Evolutionary conservation across 2,113 vertebrate genomes (phyloP).

Genomic region (Reinhardtius hippoglossoides): DNA sequence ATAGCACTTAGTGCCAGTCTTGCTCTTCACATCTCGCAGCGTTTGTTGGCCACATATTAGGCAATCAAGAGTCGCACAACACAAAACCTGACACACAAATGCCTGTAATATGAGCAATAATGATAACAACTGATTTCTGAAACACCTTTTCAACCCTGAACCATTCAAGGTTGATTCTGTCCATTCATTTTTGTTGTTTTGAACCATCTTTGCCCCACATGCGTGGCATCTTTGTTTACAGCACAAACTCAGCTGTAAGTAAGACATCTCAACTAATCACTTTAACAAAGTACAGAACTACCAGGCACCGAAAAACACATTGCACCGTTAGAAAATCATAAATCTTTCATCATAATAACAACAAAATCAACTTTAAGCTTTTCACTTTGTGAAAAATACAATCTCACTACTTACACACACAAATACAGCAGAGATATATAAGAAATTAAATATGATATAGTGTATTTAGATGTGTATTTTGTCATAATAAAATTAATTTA

Average conservation of each 20-base stretch:
- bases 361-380: not conserved
- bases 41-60: not conserved
- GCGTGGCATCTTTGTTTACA: not conserved
- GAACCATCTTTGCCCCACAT: not conserved
- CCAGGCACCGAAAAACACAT: not conserved
- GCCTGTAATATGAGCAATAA: not conserved
- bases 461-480: not conserved
- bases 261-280: not conserved
- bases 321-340: no score
- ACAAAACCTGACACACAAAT: not conserved
- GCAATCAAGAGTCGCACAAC: not conserved
- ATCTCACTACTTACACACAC: not conserved
- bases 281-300: not conserved
- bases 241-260: not conserved
- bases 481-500: not conserved
- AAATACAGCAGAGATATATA: not conserved
- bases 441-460: no score
- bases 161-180: not conserved
- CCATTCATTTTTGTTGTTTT: not conserved
- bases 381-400: not conserved
- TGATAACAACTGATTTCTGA: not conserved
- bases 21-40: conserved; percentile 11
- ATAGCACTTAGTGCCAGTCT: conserved; percentile 46
- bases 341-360: not conserved
- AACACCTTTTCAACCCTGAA: not conserved